A percentile compares a stretch with the other conserved stretches of the same genome.
These are phyloP conservation scores for Sceloporus tristichus DNA, from an alignment of 2,113 vertebrate genomes.

Conservation along the genomic window DNA sequence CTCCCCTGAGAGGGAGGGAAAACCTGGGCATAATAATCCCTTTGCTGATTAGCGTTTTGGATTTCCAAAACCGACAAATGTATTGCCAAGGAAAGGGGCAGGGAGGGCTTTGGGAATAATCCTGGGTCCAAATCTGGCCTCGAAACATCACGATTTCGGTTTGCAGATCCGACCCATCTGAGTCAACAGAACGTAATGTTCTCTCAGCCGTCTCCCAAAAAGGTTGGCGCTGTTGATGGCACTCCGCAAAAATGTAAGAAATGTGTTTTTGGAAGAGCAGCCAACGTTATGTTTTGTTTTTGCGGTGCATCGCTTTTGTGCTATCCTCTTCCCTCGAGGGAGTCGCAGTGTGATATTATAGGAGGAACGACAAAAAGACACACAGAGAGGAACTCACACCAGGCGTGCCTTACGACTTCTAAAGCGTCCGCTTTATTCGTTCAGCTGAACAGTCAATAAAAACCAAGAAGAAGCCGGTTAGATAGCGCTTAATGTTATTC, in stretches of 20 bases:
- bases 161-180: conserved; percentile 17
- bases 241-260: background rate
- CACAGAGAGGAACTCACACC: background rate
- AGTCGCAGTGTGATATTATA: background rate
- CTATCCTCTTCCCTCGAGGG: background rate
- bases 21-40: too few relatives aligned
- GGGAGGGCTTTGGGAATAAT: too few relatives aligned
- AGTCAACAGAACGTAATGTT: conserved; percentile 14
- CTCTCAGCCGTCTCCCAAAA: background rate
- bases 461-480: background rate
- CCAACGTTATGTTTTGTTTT: conserved; percentile 7
- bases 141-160: background rate
- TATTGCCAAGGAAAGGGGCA: too few relatives aligned
- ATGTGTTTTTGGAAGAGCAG: conserved; percentile 1
- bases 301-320: background rate
- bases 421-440: background rate
- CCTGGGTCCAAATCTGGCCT: background rate
- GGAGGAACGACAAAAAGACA: too few relatives aligned
- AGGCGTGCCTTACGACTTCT: too few relatives aligned
- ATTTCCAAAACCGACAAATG: too few relatives aligned
- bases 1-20: too few relatives aligned
- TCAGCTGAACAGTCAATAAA: background rate
- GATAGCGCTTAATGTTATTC: background rate
- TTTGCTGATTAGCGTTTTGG: too few relatives aligned
- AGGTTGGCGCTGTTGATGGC: background rate